phyloP scores from a whole-genome alignment of 1,140 invertebrate species.

The Potamilus streckersoni region DNA sequence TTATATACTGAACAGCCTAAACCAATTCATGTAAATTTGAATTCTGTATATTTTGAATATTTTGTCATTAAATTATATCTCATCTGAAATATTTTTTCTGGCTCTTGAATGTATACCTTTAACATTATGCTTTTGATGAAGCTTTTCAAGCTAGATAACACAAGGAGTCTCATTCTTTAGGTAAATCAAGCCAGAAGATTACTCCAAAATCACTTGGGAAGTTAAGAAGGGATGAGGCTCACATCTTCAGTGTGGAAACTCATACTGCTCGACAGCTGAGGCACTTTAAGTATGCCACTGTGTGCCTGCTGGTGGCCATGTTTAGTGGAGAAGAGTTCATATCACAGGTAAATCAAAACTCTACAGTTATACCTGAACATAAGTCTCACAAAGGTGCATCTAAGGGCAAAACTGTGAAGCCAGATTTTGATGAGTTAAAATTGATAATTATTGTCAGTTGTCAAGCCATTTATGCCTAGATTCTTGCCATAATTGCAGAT shows the following conservation, averaged over 20 bases:
- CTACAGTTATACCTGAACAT: neutral
- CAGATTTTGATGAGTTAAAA: too few species aligned
- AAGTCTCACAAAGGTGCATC: neutral
- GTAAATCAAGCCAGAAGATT: neutral
- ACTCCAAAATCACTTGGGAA: conserved; percentile 37
- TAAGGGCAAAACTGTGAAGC: neutral
- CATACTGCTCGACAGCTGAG: conserved; percentile 80
- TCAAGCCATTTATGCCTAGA: too few species aligned
- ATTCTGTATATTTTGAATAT: too few species aligned
- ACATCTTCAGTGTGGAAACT: conserved; percentile 76
- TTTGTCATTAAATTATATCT: too few species aligned
- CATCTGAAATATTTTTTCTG: too few species aligned
- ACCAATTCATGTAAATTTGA: too few species aligned
- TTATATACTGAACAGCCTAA: too few species aligned
- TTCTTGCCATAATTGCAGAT: too few species aligned
- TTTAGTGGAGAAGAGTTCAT: conserved; percentile 78
- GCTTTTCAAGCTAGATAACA: too few species aligned
- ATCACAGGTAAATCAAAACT: conserved; percentile 66
- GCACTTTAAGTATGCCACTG: conserved; percentile 83
- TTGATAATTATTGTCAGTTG: too few species aligned
- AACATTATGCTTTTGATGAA: too few species aligned
- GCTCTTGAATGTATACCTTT: too few species aligned
- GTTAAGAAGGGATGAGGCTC: conserved; percentile 40
- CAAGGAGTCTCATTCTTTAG: neutral
- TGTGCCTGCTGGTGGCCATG: conserved; percentile 78